Evolutionary conservation across 2,797 vertebrate genomes (phyloP).

Genomic region (Hephaestus fuliginosus): DNA sequence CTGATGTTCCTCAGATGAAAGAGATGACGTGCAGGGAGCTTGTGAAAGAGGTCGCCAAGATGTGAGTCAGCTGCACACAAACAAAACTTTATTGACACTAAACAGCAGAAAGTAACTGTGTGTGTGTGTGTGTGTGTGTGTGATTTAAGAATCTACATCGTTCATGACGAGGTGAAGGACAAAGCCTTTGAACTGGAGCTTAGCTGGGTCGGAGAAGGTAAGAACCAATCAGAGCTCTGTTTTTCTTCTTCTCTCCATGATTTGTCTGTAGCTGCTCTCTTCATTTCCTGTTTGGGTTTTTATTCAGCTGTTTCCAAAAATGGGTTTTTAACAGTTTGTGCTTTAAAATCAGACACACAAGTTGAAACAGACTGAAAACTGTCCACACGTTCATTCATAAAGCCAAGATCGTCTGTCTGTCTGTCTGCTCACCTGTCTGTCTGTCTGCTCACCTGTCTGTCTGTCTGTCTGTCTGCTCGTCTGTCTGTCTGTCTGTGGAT

Average conservation of each 20-base stretch:
- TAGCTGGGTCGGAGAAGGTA: slow-evolving; percentile 99
- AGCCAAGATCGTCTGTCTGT: neutral
- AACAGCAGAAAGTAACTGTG: no score
- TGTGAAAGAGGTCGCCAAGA: slow-evolving; percentile 99
- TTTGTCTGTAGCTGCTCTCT: neutral
- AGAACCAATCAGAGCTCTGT: slow-evolving; percentile 14
- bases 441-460: neutral
- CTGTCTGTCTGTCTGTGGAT: no score
- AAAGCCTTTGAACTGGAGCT: slow-evolving; percentile 98
- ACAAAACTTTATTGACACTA: neutral
- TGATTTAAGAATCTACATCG: slow-evolving; percentile 93
- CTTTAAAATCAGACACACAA: no score
- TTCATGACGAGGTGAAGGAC: slow-evolving; percentile 99
- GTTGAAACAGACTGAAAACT: no score
- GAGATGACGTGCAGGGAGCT: slow-evolving; percentile 97
- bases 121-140: neutral
- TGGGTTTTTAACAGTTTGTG: no score
- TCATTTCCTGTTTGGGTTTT: neutral
- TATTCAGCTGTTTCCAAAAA: no score
- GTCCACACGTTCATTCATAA: no score
- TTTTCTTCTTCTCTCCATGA: neutral
- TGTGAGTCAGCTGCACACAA: slow-evolving; percentile 87
- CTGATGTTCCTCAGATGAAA: slow-evolving; percentile 89
- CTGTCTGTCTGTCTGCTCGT: neutral
- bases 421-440: neutral